Percentiles rank a stretch among this genome's conserved stretches.
Conservation (phyloP, 2,113 vertebrate genomes). For the Ictalurus punctatus region DNA sequence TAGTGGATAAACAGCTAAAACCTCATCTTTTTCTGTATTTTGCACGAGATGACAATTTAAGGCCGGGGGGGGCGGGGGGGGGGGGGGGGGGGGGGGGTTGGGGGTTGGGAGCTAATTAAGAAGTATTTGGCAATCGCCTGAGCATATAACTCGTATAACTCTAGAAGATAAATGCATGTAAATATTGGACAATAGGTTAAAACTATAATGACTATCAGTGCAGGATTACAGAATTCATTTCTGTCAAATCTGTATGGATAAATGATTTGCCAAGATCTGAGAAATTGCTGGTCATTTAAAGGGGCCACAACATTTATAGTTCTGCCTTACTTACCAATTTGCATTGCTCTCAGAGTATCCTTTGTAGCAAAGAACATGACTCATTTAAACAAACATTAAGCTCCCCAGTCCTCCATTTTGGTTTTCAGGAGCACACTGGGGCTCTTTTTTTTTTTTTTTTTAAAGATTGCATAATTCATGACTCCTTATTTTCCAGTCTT, state of each 20-base stretch:
- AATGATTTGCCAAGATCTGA: neutral
- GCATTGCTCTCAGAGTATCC: neutral
- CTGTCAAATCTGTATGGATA: neutral
- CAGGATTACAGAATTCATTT: neutral
- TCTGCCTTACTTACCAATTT: too few relatives aligned
- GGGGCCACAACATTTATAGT: neutral
- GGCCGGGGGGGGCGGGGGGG: neutral
- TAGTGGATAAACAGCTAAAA: neutral
- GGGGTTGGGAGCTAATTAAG: neutral
- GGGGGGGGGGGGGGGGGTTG: neutral
- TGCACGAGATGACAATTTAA: slow-evolving; percentile 25
- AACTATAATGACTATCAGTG: neutral
- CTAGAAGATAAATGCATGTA: neutral
- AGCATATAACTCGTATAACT: neutral
- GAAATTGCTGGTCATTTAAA: neutral
- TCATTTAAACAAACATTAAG: slow-evolving; percentile 14
- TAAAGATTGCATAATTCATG: slow-evolving; percentile 47
- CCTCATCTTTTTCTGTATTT: neutral
- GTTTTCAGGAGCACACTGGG: slow-evolving; percentile 44
- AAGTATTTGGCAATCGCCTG: neutral
- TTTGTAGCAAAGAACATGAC: slow-evolving; percentile 5
- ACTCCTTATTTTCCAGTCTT: slow-evolving; percentile 53
- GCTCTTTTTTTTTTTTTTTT: slow-evolving; percentile 47
- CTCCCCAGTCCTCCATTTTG: slow-evolving; percentile 3
- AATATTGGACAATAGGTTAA: neutral